Evolutionary conservation across 1,140 invertebrate genomes (phyloP), one percentile per base, ranked within the genome.

Genomic region (Chironomus tepperi): DNA sequence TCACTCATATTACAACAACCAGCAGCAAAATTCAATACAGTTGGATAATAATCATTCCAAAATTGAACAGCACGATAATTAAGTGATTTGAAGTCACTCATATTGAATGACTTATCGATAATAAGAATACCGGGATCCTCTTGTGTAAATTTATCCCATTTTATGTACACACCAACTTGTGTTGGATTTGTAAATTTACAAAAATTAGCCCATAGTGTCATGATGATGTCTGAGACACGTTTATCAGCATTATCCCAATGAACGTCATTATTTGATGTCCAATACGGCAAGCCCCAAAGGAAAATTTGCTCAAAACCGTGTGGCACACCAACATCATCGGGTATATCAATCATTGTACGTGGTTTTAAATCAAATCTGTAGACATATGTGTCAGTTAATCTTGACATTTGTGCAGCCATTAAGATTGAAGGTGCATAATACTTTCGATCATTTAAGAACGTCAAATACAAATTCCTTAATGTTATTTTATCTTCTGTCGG

Each of bases 1-100:
- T 80, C 79, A 3, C 83, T 84, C 42, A 84, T 80, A 79, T 90
- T 89, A 77, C 90, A 92, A 78, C 90, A 92, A 77, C 88, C 87
- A 1, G 86, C 88, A 0, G 89, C 87, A 74, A 89, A 85, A 78
- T 88, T 84, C 0, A 91, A 77, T 10, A 93, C 85, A 80, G 86
- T 89, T 0, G 91, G 91, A 80, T 91, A 93, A 78, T 92, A 91
- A 47, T 91, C 86, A 78, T 91, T 92, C 91, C 91, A 93, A 82
- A 94, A 94, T 65, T 88, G 87, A 76, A 93, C 86, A 8, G 89
- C 87, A 78, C 89, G 90, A 78, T 91, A 92, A 82, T 92, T 88
- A 0, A 92, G 84, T 9, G 82, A 85, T 1, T 80, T 83, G 1
- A 86, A 78, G 74, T 88, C 85, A 76, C 87, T 89, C 87, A 92